Conservation (phyloP, 92 coral and sea anemone genomes). For the Pocillopora meandrina region DNA sequence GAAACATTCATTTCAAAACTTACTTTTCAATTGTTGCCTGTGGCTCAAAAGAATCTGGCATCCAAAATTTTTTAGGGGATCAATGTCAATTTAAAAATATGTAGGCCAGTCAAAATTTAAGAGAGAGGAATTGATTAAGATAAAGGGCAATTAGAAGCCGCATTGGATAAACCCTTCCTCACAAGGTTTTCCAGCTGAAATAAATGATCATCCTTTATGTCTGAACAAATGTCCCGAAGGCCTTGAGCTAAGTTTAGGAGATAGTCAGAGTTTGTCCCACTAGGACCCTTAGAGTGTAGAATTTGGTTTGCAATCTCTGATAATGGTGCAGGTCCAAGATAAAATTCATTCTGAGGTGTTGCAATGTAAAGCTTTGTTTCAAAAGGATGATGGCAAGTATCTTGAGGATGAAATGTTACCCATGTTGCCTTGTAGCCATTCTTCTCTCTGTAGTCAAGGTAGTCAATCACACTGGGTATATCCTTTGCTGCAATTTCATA, state of each 20-base stretch:
- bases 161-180: conserved; percentile 25
- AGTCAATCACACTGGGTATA: conserved; percentile 63
- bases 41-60: no score
- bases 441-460: conserved; percentile 80
- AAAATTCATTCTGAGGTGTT: conserved; percentile 71
- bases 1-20: no score
- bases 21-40: no score
- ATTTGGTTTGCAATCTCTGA: conserved; percentile 73
- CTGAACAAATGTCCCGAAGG: conserved; percentile 49
- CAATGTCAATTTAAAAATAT: no score
- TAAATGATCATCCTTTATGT: conserved; percentile 61
- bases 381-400: conserved; percentile 31
- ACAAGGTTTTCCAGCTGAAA: conserved; percentile 69
- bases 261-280: conserved; percentile 83
- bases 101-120: no score
- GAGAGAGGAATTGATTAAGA: background rate
- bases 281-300: conserved; percentile 63
- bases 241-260: conserved; percentile 69
- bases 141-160: background rate
- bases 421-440: conserved; percentile 69
- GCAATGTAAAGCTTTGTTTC: conserved; percentile 73
- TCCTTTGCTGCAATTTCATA: conserved; percentile 69
- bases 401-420: conserved; percentile 59
- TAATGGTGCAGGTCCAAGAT: conserved; percentile 76
- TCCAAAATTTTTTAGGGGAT: no score